phyloP scores from a whole-genome alignment of 2,888 invertebrate genomes.

The Acanthosoma haemorrhoidale region DNA sequence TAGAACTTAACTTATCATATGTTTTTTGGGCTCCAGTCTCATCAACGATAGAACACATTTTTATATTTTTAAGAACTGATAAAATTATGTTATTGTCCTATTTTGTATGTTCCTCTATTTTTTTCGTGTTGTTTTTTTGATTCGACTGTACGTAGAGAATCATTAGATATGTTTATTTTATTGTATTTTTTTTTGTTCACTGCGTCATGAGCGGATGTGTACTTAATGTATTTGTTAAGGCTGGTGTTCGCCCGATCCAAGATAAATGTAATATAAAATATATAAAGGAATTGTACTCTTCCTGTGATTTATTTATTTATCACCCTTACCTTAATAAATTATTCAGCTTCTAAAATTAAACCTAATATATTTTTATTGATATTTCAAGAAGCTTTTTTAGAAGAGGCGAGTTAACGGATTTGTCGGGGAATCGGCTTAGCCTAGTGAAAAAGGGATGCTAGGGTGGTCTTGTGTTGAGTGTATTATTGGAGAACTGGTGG shows the following conservation, averaged over 20 bases:
- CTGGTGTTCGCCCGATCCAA: slow-evolving; percentile 26
- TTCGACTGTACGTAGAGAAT: neutral
- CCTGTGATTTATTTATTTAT: neutral
- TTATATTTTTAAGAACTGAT: slow-evolving; percentile 8
- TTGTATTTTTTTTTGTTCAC: neutral
- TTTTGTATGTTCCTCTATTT: slow-evolving; percentile 20
- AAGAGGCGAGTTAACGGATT: no score
- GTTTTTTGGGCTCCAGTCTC: slow-evolving; percentile 28
- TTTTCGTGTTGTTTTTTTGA: neutral
- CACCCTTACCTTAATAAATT: neutral
- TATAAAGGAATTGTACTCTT: slow-evolving; percentile 37
- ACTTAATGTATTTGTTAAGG: slow-evolving; percentile 28
- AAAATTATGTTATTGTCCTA: neutral
- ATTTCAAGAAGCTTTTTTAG: no score
- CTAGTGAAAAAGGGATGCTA: no score
- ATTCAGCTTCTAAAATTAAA: no score
- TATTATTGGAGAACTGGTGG: no score
- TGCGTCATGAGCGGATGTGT: slow-evolving; percentile 20
- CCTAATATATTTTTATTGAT: no score
- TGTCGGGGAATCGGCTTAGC: no score
- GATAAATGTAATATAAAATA: slow-evolving; percentile 36
- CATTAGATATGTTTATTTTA: neutral
- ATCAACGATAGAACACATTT: neutral
- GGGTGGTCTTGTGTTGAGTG: no score
- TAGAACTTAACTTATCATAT: slow-evolving; percentile 29